Evolutionary conservation across 2,888 invertebrate species (phyloP).

Genomic region (Meteorus cinctellus): DNA sequence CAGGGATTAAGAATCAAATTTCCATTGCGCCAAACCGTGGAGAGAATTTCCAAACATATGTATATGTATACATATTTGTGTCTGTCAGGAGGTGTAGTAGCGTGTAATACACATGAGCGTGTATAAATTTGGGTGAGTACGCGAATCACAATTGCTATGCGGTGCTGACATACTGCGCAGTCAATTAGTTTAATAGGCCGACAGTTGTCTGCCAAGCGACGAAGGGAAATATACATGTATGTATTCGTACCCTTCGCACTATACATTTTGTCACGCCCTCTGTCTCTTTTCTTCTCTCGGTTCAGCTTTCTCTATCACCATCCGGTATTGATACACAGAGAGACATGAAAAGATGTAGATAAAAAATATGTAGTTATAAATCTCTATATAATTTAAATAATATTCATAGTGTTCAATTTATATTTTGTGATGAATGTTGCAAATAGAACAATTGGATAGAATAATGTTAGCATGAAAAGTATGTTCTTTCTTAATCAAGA

Average conservation of each 20-base stretch:
- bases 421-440: too few relatives aligned
- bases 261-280: conserved; percentile 28
- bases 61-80: not conserved
- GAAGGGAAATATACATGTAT: conserved; percentile 44
- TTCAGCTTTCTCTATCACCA: too few relatives aligned
- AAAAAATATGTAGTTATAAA: too few relatives aligned
- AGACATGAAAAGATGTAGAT: too few relatives aligned
- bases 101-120: conserved; percentile 22
- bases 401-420: too few relatives aligned
- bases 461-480: too few relatives aligned
- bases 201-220: conserved; percentile 66
- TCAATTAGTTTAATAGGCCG: conserved; percentile 73
- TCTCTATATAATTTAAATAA: too few relatives aligned
- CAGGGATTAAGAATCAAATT: conserved; percentile 17
- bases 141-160: conserved; percentile 56
- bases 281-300: not conserved
- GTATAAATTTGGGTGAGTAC: conserved; percentile 38
- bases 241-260: conserved; percentile 7
- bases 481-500: too few relatives aligned
- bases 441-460: too few relatives aligned
- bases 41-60: conserved; percentile 4
- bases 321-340: too few relatives aligned
- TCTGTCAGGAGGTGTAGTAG: not conserved
- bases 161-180: conserved; percentile 67
- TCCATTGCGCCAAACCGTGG: not conserved